phyloP scores from a whole-genome alignment of 2,888 invertebrate genomes.

The Cerastis rubricosa region DNA sequence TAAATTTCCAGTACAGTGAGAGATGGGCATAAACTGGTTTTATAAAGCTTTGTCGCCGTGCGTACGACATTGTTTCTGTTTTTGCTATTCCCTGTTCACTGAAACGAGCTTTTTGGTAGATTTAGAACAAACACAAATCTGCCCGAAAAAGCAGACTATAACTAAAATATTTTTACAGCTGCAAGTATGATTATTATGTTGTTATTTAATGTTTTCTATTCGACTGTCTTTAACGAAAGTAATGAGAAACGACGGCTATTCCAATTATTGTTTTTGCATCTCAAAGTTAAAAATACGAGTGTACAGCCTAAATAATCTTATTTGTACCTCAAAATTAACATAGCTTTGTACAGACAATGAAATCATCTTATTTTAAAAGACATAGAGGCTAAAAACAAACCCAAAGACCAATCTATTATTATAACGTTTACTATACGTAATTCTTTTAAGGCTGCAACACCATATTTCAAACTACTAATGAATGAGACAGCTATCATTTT shows the following conservation, averaged over 20 bases:
- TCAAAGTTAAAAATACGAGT: too few species aligned
- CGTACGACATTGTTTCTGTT: not conserved
- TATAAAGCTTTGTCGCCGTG: too few species aligned
- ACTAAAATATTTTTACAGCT: not conserved
- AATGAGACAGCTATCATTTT: not conserved
- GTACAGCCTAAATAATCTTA: too few species aligned
- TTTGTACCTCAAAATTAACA: not conserved
- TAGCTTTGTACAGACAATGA: not conserved
- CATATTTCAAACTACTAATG: not conserved
- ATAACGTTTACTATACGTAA: not conserved
- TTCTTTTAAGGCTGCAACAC: not conserved
- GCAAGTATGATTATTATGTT: not conserved
- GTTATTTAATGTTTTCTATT: not conserved
- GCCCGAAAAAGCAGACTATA: not conserved
- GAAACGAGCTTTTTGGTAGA: not conserved
- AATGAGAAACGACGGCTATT: not conserved
- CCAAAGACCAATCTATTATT: not conserved
- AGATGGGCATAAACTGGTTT: too few species aligned
- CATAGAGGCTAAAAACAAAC: not conserved
- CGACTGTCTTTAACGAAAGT: not conserved
- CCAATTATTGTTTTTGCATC: not conserved
- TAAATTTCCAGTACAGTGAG: too few species aligned
- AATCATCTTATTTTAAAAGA: not conserved
- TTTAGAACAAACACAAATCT: not conserved
- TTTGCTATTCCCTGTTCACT: not conserved